A percentile compares a stretch with the other conserved stretches of the same genome.
Evolutionary conservation across 2,797 vertebrate genomes (phyloP).

Genomic region (Hydrophis major): DNA sequence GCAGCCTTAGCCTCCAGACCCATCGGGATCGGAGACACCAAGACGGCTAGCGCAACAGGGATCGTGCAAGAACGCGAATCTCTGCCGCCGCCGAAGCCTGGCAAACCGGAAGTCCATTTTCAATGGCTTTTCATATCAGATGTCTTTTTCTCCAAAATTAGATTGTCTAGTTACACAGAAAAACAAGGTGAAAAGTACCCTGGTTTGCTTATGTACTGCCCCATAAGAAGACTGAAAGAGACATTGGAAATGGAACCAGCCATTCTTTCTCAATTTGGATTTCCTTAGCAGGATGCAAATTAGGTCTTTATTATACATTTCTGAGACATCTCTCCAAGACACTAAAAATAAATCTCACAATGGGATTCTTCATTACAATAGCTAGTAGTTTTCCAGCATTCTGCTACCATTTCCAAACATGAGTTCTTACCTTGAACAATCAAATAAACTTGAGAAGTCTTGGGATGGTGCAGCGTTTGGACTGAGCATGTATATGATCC

Average conservation of each 20-base stretch:
- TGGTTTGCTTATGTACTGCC: not conserved
- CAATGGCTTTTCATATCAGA: not conserved
- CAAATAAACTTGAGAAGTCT: constrained; percentile 96
- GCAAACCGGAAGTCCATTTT: not conserved
- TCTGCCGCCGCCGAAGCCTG: too few species aligned
- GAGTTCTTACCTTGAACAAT: constrained; percentile 91
- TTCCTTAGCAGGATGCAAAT: not conserved
- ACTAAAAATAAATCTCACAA: not conserved
- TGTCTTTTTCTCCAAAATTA: not conserved
- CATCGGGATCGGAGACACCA: too few species aligned
- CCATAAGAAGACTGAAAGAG: not conserved
- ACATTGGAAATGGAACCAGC: not conserved
- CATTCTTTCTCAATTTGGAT: not conserved
- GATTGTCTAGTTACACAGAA: not conserved
- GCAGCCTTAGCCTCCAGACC: too few species aligned
- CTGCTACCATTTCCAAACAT: too few species aligned
- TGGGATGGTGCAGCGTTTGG: constrained; percentile 94
- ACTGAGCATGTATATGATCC: constrained; percentile 97
- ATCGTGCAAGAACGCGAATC: too few species aligned
- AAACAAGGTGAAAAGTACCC: not conserved
- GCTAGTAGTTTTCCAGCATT: not conserved
- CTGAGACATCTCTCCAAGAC: constrained; percentile 17
- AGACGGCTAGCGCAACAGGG: too few species aligned
- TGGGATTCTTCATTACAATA: not conserved
- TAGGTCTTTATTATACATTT: not conserved